Evolutionary conservation across 2,888 invertebrate genomes (phyloP), one percentile per base, ranked within the genome.

Genomic region (Piscicola geometra): DNA sequence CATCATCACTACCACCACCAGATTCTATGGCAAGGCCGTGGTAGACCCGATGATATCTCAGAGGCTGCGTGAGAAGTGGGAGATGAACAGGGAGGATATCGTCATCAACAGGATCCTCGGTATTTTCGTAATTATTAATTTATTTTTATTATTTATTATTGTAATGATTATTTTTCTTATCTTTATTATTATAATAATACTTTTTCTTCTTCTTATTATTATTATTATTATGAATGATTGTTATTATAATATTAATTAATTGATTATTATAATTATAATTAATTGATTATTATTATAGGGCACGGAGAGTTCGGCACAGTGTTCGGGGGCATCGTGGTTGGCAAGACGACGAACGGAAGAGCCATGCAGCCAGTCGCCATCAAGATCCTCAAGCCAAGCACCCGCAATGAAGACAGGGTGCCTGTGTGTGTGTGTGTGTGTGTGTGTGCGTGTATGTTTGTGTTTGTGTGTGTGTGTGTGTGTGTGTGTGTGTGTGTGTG

Each of bases 271-370:
- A n/a, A n/a, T n/a, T n/a, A n/a, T n/a, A 50, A n/a, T n/a, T n/a
- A n/a, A n/a, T n/a, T n/a, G n/a, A n/a, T n/a, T n/a, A n/a, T n/a
- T n/a, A n/a, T 64, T n/a, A 64, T 18, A 71, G 73, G 73, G 5
- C 73, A 93, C 84, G 95, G 94, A n/a, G 94, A 94, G 0, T 95
- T 94, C 84, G 95, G 95, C 9, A 93, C 91, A 0, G 94, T 94
- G 0, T 94, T 92, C 85, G 93, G 93, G 50, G 95, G 95, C 0
- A 88, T 92, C 36, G 41, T 92, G 85, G 93, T 93, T 50, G 95
- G 95, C 0, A 94, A 94, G 86, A 91, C 93, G 1, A 88, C 90
- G 80, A 88, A 92, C 35, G 87, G 88, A 15, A 88, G 88, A 77
- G 91, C 90, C 67, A 94, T 93, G 93, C 81, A 83, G 41, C 83